Base-by-base conservation (phyloP, 2,113 vertebrate species). In the Dryoscopus gambensis region DNA sequence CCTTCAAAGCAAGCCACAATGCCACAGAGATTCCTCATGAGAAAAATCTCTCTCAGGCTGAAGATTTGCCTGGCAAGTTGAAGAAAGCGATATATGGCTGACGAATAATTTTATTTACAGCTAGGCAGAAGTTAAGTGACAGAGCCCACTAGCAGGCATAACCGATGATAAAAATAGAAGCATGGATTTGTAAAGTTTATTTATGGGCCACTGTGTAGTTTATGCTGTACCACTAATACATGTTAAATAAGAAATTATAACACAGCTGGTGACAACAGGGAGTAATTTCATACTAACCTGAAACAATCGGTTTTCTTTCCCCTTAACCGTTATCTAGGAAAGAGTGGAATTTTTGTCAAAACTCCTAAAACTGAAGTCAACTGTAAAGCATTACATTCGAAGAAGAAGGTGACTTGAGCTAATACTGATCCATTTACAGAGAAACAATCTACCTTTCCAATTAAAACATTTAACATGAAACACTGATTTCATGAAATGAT, bases 391-490 rank as follows among this genome's bases (percentile, higher is more conserved):
- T 19, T 75, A 56, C 15, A 42, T 78, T 46, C 47, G 60, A 13
- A 46, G 12, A 79, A 73, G 33, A 65, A 92, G 7, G 42, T 84
- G 68, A 83, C 40, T 86, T 67, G 52, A 76, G 47, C 53, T 88
- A 96, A 90, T 60, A 69, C 27, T 52, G 19, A 91, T 47, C 30
- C 33, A 57, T 46, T 84, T 90, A 82, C 20, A 85, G 42, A 95
- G 37, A 31, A 74, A 77, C 42, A 95, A 67, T 49, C 10, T 24
- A 67, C n/a, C 20, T 91, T 95, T 93, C 40, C 40, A 95, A 42
- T 9, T 5, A 94, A 93, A 95, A 88, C 27, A 64, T 82, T 82
- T 94, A 89, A 95, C 62, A 84, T 37, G 20, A 83, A 90, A 87
- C 44, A 71, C 15, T 40, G n/a, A 56, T 56, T n/a, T 56, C 13